Percentiles rank a stretch among this genome's conserved stretches.
Conservation (phyloP, 2,888 invertebrate genomes). For the Heteromyza rotundicornis region DNA sequence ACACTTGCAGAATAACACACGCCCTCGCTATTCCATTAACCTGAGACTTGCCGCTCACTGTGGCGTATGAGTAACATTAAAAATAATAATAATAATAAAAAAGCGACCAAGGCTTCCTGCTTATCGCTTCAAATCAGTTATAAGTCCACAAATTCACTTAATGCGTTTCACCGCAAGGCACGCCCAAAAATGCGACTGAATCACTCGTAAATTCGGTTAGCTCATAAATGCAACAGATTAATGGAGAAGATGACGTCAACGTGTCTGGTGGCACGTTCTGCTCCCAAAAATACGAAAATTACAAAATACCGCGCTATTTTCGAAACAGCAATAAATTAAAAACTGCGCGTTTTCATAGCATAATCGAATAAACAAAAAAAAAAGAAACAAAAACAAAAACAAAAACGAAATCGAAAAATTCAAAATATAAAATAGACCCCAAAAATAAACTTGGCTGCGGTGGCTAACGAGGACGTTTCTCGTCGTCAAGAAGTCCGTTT, state of each 20-base stretch:
- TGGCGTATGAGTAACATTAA: too few species aligned
- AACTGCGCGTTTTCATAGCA: constrained; percentile 1
- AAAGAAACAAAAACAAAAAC: too few species aligned
- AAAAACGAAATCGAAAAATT: too few species aligned
- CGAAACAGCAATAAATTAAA: constrained; percentile 28
- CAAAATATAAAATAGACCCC: neutral
- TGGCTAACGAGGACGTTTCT: constrained; percentile 34
- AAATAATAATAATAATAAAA: too few species aligned
- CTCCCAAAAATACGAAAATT: constrained; percentile 13
- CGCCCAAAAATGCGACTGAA: neutral
- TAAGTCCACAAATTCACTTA: too few species aligned
- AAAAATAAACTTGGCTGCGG: constrained; percentile 22
- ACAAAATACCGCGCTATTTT: neutral
- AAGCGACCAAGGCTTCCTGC: too few species aligned
- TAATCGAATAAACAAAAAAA: constrained; percentile 11
- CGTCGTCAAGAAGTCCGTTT: constrained; percentile 7
- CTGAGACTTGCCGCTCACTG: too few species aligned
- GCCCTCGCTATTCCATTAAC: too few species aligned
- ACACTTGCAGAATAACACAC: too few species aligned
- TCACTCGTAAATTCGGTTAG: neutral
- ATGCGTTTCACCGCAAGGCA: neutral
- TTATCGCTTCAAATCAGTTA: too few species aligned
- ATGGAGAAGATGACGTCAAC: constrained; percentile 19
- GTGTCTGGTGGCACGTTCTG: constrained; percentile 11
- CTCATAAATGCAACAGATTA: neutral